phyloP scores from a whole-genome alignment of 2,888 invertebrate genomes.

The Sesamia inferens region DNA sequence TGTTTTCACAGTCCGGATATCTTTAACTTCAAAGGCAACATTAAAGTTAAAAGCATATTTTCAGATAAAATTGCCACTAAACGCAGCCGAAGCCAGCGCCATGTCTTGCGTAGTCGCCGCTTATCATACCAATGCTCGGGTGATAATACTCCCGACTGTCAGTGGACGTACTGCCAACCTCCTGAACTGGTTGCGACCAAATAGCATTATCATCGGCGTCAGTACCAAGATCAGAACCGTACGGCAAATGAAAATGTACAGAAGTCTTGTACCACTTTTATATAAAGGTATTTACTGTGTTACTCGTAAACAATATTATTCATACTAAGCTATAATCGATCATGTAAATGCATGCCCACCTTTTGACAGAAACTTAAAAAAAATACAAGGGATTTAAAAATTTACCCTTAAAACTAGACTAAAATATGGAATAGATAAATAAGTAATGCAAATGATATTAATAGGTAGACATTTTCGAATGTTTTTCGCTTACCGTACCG shows the following conservation, averaged over 20 bases:
- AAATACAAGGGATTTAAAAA: no score
- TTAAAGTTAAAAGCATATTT: slow-evolving; percentile 17
- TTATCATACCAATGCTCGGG: slow-evolving; percentile 73
- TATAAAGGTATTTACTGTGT: slow-evolving; percentile 77
- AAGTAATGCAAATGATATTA: neutral
- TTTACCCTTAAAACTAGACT: no score
- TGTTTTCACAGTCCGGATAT: no score
- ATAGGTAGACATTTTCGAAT: neutral
- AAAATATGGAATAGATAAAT: neutral
- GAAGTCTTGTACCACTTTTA: slow-evolving; percentile 91
- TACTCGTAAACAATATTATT: no score
- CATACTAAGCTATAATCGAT: no score
- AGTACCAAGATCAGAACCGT: slow-evolving; percentile 89
- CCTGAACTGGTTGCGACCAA: slow-evolving; percentile 91
- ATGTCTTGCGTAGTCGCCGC: slow-evolving; percentile 74
- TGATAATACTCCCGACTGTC: slow-evolving; percentile 92
- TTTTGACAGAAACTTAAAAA: neutral
- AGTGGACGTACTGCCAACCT: slow-evolving; percentile 90
- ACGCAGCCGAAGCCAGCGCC: slow-evolving; percentile 79
- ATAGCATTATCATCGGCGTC: slow-evolving; percentile 92
- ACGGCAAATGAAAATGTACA: slow-evolving; percentile 90
- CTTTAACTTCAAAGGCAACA: neutral
- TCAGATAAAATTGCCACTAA: slow-evolving; percentile 77
- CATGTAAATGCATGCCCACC: no score
- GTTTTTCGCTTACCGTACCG: neutral